Percentiles rank a stretch among this genome's conserved stretches.
These are phyloP conservation scores for Nesidiocoris tenuis DNA, from an alignment of 2,888 invertebrate species.

Conservation along the genomic window DNA sequence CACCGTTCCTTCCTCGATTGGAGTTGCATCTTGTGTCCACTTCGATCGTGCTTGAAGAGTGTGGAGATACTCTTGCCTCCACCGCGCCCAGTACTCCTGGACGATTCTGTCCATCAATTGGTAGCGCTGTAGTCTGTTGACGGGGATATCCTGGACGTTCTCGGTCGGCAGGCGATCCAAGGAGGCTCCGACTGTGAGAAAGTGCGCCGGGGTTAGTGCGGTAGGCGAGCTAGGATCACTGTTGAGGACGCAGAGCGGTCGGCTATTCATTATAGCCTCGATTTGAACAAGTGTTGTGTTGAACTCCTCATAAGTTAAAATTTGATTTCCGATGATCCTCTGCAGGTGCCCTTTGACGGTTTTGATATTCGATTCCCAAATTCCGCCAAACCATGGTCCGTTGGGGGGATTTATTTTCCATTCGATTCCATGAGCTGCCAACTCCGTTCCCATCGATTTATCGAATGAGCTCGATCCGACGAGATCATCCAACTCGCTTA, in stretches of 20 bases:
- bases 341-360: background rate
- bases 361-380: conserved; percentile 7
- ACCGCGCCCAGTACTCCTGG: conserved; percentile 9
- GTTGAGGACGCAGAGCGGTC: conserved; percentile 5
- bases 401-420: no score
- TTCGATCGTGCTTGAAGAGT: background rate
- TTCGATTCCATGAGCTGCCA: no score
- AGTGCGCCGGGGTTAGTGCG: conserved; percentile 16
- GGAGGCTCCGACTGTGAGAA: conserved; percentile 3
- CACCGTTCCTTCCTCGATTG: no score
- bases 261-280: conserved; percentile 13
- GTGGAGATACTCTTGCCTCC: conserved; percentile 4
- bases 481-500: no score
- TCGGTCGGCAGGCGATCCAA: background rate
- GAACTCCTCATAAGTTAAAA: conserved; percentile 12
- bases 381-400: background rate
- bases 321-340: background rate
- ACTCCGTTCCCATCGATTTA: no score
- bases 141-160: background rate
- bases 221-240: conserved; percentile 3
- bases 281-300: conserved; percentile 6
- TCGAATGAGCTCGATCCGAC: no score
- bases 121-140: conserved; percentile 10
- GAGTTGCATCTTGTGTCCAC: no score
- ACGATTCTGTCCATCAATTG: conserved; percentile 8